Evolutionary conservation across 2,888 invertebrate species (phyloP).

Genomic region (Congeria kusceri): DNA sequence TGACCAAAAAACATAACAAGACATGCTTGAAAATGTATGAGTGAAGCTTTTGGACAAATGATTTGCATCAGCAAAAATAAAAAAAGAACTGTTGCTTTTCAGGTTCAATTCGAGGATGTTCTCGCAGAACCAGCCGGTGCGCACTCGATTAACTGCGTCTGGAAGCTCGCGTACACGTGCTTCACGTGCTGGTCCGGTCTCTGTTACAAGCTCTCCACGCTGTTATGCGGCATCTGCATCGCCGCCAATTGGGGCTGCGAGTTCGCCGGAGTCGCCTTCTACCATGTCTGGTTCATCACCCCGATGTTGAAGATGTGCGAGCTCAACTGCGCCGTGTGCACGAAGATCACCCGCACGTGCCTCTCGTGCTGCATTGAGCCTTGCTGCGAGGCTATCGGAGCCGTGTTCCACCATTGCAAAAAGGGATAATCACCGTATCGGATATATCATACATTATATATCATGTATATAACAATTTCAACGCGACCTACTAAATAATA

Average conservation of each 20-base stretch:
- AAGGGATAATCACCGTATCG: conserved; percentile 20
- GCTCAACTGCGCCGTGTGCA: conserved; percentile 86
- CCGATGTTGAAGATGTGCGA: conserved; percentile 89
- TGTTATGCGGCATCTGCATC: conserved; percentile 89
- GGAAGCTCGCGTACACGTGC: conserved; percentile 89
- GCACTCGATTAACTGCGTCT: conserved; percentile 89
- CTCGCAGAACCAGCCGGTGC: conserved; percentile 80
- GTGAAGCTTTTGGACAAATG: no score
- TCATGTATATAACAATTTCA: no score
- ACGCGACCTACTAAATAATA: no score
- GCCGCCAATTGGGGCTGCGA: conserved; percentile 87
- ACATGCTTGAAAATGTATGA: no score
- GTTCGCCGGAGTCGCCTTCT: conserved; percentile 87
- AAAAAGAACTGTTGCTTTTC: neutral
- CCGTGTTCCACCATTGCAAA: conserved; percentile 44
- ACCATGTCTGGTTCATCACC: conserved; percentile 91
- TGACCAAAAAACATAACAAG: no score
- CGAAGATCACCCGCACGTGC: conserved; percentile 54
- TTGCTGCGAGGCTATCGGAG: conserved; percentile 40
- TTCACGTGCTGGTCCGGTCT: conserved; percentile 89
- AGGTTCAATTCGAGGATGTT: conserved; percentile 56
- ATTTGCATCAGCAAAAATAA: no score
- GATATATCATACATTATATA: no score
- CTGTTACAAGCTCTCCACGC: conserved; percentile 90
- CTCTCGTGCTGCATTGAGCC: conserved; percentile 41